Conservation (phyloP, 1,140 invertebrate genomes). For the Bombus consobrinus region DNA sequence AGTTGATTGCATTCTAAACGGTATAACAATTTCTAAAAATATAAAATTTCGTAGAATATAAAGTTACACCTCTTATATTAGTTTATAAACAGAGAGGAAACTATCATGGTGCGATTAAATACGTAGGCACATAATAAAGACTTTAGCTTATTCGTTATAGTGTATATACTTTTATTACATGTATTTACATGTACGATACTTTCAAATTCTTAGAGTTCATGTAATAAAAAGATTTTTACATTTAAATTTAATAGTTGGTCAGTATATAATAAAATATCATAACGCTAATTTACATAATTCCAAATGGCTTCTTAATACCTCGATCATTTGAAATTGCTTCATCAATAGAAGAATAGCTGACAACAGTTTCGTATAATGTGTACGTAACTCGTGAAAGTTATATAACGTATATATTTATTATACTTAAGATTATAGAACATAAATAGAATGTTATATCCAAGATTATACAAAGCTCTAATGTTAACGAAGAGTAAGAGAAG, state of each 20-base stretch:
- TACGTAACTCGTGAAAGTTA: no score
- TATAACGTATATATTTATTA: no score
- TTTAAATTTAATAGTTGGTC: neutral
- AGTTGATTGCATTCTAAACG: neutral
- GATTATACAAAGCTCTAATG: neutral
- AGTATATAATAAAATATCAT: neutral
- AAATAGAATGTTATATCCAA: neutral
- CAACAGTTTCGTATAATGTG: no score
- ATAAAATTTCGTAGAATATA: neutral
- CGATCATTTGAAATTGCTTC: neutral
- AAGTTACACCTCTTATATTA: no score
- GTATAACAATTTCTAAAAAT: neutral
- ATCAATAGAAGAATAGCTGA: neutral
- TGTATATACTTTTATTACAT: neutral
- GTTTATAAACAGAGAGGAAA: no score
- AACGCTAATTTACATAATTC: neutral
- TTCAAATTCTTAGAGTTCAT: neutral
- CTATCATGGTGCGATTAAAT: neutral
- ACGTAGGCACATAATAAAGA: neutral
- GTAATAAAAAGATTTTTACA: neutral
- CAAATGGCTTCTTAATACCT: neutral
- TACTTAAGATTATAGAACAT: no score
- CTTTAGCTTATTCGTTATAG: neutral
- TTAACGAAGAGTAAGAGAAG: neutral
- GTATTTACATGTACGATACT: neutral